phyloP scores from a whole-genome alignment of 2,888 invertebrate species.

The Carabus problematicus region DNA sequence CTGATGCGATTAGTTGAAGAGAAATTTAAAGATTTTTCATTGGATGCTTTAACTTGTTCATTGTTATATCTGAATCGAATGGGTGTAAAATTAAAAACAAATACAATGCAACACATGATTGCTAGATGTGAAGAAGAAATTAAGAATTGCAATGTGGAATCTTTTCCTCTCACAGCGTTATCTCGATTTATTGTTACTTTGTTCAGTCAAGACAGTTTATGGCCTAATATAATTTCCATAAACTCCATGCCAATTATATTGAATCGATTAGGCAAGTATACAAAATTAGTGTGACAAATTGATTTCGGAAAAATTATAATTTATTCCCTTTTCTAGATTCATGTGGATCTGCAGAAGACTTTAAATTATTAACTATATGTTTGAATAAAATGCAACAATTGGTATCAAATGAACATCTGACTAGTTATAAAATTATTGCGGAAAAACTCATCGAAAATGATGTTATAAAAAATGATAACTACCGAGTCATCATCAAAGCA shows the following conservation, averaged over 20 bases:
- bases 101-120: constrained; percentile 55
- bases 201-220: constrained; percentile 56
- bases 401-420: constrained; percentile 55
- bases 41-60: constrained; percentile 57
- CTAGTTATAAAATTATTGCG: constrained; percentile 56
- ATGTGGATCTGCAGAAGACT: constrained; percentile 56
- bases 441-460: constrained; percentile 53
- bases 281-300: neutral
- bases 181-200: constrained; percentile 59
- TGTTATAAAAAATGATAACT: constrained; percentile 50
- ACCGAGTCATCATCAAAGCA: constrained; percentile 52
- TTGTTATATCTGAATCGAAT: constrained; percentile 61
- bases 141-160: constrained; percentile 48
- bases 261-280: constrained; percentile 53
- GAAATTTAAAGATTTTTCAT: constrained; percentile 53
- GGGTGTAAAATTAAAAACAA: constrained; percentile 55
- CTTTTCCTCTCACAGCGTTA: constrained; percentile 55
- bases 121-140: constrained; percentile 50
- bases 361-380: constrained; percentile 60
- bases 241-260: constrained; percentile 57
- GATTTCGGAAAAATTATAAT: no score
- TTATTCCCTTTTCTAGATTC: constrained; percentile 50
- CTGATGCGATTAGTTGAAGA: constrained; percentile 52
- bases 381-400: constrained; percentile 58
- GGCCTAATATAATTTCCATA: constrained; percentile 56